These are phyloP conservation scores for Papilio helenus DNA, from an alignment of 1,140 invertebrate genomes.

Conservation along the genomic window DNA sequence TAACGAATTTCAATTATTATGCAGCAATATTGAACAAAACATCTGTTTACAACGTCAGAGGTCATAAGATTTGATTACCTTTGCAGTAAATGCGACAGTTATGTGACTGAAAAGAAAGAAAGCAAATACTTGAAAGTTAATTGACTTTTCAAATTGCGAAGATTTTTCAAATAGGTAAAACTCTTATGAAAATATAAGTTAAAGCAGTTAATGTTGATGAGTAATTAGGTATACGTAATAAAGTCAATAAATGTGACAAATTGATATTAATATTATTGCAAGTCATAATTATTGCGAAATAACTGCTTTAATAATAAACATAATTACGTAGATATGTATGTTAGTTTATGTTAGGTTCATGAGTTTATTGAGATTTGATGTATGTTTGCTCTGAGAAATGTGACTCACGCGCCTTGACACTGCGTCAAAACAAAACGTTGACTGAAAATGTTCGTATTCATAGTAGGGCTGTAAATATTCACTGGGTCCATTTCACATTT, in stretches of 20 bases:
- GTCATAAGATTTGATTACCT: too few relatives aligned
- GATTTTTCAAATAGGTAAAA: too few relatives aligned
- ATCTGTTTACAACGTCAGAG: too few relatives aligned
- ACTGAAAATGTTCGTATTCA: slow-evolving; percentile 28
- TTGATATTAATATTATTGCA: not conserved
- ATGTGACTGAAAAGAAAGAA: too few relatives aligned
- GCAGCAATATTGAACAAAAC: too few relatives aligned
- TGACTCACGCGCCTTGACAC: slow-evolving; percentile 25
- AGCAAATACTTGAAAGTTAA: too few relatives aligned
- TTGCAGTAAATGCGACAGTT: too few relatives aligned
- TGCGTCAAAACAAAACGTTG: slow-evolving; percentile 11
- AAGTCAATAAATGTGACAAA: not conserved
- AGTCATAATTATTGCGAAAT: slow-evolving; percentile 25
- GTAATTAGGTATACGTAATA: not conserved
- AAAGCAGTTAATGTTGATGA: not conserved
- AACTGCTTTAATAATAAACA: slow-evolving; percentile 12
- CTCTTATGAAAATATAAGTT: too few relatives aligned
- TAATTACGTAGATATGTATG: slow-evolving; percentile 3
- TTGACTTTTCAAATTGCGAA: too few relatives aligned
- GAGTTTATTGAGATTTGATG: slow-evolving; percentile 12
- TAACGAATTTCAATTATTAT: too few relatives aligned
- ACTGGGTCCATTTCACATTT: not conserved
- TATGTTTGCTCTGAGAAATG: slow-evolving; percentile 30
- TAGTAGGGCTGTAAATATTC: not conserved
- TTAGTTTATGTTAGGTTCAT: slow-evolving; percentile 23